Percentiles rank a stretch among this genome's conserved stretches.
phyloP scores from a whole-genome alignment of 1,140 invertebrate species.

The Lepidurus couesii region DNA sequence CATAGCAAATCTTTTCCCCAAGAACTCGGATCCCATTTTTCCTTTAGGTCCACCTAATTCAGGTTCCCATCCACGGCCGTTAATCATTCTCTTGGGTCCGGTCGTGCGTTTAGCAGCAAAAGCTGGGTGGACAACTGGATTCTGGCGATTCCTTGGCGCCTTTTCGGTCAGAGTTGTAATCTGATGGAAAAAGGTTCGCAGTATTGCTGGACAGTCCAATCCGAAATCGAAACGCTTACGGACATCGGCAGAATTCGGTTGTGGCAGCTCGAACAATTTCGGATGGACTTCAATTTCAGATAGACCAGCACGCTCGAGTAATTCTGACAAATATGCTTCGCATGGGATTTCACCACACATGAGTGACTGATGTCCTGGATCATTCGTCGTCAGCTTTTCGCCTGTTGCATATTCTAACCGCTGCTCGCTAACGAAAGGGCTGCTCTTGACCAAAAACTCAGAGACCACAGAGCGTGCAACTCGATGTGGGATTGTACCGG shows the following conservation, averaged over 20 bases:
- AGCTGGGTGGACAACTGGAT: not conserved
- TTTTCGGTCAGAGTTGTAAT: not conserved
- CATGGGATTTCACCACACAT: not conserved
- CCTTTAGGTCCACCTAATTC: not conserved
- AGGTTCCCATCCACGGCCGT: not conserved
- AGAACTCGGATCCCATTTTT: constrained; percentile 29
- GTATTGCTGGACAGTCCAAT: not conserved
- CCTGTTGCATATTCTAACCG: not conserved
- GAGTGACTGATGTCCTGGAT: not conserved
- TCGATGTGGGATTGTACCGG: no score
- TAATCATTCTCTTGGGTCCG: constrained; percentile 14
- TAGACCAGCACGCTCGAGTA: not conserved
- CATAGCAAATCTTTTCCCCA: constrained; percentile 27
- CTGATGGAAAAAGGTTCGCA: not conserved
- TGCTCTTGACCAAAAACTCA: no score
- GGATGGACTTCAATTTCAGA: not conserved
- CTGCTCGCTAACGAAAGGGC: no score
- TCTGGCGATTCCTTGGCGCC: not conserved
- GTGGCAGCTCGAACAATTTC: not conserved
- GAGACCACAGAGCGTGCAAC: no score
- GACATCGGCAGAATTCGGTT: not conserved
- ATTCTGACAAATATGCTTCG: not conserved
- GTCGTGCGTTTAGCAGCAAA: not conserved
- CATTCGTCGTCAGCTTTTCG: not conserved
- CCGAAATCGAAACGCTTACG: not conserved